phyloP scores from a whole-genome alignment of 2,888 invertebrate genomes.

The Drosophila neutralis region DNA sequence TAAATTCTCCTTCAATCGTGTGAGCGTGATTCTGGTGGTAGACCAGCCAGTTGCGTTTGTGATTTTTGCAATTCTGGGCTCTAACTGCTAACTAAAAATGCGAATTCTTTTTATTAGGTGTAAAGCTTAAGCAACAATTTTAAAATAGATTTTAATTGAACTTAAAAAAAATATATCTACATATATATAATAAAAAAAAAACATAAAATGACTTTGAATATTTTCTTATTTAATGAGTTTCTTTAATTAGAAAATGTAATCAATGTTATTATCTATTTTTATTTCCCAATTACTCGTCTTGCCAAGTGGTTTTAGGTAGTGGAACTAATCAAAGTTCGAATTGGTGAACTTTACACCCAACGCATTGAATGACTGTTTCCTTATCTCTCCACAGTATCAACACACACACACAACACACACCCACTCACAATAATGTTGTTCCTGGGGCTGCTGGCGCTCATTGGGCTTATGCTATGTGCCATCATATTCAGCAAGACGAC shows the following conservation, averaged over 20 bases:
- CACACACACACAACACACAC: not conserved
- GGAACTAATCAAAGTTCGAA: conserved; percentile 37
- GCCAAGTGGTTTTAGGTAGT: not conserved
- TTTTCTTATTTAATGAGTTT: not conserved
- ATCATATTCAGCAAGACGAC: conserved; percentile 84
- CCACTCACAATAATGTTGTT: conserved; percentile 41
- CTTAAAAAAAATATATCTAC: not conserved
- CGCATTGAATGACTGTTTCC: conserved; percentile 13
- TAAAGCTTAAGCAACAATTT: not conserved
- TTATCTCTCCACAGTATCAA: conserved; percentile 45
- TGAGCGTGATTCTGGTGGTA: too few relatives aligned
- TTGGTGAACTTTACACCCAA: conserved; percentile 48
- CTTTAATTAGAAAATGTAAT: not conserved
- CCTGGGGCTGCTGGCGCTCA: conserved; percentile 44
- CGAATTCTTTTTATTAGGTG: too few relatives aligned
- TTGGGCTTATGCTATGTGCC: conserved; percentile 67
- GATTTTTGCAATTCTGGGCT: too few relatives aligned
- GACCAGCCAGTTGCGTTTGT: too few relatives aligned
- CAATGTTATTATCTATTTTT: too few relatives aligned
- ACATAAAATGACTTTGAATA: not conserved
- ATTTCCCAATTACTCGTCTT: not conserved
- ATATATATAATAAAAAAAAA: rapidly evolving
- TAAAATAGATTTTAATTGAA: rapidly evolving
- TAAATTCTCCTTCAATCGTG: too few relatives aligned
- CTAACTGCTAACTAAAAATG: too few relatives aligned